Evolutionary conservation across 1,140 invertebrate species (phyloP), one percentile per base, ranked within the genome.

Genomic region (Hesperophylax magnus): DNA sequence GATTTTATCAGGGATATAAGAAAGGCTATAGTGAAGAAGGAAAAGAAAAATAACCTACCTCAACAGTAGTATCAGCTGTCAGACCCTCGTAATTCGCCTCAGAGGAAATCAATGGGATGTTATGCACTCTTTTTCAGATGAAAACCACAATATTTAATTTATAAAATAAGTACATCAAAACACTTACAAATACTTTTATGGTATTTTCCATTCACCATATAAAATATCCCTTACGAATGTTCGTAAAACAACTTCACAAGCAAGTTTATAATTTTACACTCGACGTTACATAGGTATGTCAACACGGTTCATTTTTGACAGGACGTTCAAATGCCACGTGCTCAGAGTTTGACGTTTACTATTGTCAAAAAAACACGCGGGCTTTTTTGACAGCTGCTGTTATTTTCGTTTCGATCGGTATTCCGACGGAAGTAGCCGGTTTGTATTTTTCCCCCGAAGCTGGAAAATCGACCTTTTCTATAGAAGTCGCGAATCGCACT

Each of bases 381-480:
- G 71, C 71, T 74, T 74, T 74, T 74, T 74, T 74, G 71, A 74
- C 71, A 74, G 71, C 53, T 56, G 52, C 14, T 39, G 34, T 39
- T 74, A 74, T 74, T 69, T 74, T 56, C 52, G 71, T 18, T 74
- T 69, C 65, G 65, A 74, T 74, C 52, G 71, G n/a, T 52, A 20
- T 24, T 74, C 71, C 15, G 9, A 20, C 71, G 71, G 53, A 74
- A 74, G 54, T 56, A 74, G 53, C 71, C 71, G 53, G 22, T 34
- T 39, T 74, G 71, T 22, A 9, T 74, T 74, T 71, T 71, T 71
- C n/a, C 52, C 22, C 20, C n/a, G 17, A 56, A 18, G 54, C 71
- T 20, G 71, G 71, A 74, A 74, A 74, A 74, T 74, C 71, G 71
- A 74, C 71, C 71, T 56, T 56, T 54, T 74, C 71, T 27, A 74